These are phyloP conservation scores for Phalera bucephala DNA, from an alignment of 2,888 invertebrate genomes.

Conservation along the genomic window DNA sequence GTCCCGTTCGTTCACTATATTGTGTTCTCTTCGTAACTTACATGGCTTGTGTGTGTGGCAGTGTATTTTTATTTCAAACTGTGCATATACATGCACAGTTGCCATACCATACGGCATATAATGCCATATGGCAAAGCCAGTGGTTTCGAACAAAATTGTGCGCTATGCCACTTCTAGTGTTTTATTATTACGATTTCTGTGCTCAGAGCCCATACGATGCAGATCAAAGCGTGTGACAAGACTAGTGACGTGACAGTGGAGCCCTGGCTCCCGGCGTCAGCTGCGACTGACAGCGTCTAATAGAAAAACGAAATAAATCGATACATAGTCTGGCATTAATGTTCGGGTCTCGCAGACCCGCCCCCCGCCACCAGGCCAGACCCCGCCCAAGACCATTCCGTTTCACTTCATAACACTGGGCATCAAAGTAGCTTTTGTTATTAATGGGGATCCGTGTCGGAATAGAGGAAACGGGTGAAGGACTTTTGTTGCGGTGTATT, in stretches of 20 bases:
- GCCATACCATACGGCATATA: too few relatives aligned
- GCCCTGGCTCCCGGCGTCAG: constrained; percentile 33
- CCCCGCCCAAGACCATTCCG: constrained; percentile 18
- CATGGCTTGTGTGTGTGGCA: too few relatives aligned
- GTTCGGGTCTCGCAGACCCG: constrained; percentile 20
- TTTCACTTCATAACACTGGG: constrained; percentile 36
- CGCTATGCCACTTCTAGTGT: too few relatives aligned
- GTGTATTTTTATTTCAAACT: too few relatives aligned
- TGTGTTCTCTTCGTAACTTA: too few relatives aligned
- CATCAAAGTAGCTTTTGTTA: constrained; percentile 31
- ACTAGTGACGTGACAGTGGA: constrained; percentile 1
- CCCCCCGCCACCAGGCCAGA: not conserved
- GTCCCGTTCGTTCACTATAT: too few relatives aligned
- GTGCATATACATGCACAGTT: too few relatives aligned
- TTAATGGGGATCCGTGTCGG: constrained; percentile 2
- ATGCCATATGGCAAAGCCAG: too few relatives aligned
- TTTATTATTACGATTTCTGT: too few relatives aligned
- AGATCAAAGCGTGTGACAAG: constrained; percentile 3
- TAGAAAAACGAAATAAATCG: constrained; percentile 48
- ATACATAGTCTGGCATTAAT: constrained; percentile 37
- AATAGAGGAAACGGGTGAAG: not conserved
- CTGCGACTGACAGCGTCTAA: constrained; percentile 49
- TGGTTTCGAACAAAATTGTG: too few relatives aligned
- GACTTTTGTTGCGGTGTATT: not conserved
- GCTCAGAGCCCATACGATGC: not conserved